These are phyloP conservation scores for Nomada fabriciana DNA, from an alignment of 2,888 invertebrate genomes.

Conservation along the genomic window DNA sequence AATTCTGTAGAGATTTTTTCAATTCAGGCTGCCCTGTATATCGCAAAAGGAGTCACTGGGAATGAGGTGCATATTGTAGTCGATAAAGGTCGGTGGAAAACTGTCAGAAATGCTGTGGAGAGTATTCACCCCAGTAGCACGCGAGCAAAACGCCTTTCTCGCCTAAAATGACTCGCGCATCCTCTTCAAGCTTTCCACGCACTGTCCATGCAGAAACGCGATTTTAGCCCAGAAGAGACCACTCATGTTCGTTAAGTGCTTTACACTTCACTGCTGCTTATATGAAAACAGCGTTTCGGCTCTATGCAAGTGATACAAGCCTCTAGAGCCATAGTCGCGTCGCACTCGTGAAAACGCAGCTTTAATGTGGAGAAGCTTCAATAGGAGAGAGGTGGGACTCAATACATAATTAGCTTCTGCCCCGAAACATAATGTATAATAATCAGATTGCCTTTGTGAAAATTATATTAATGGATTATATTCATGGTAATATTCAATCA, in stretches of 20 bases:
- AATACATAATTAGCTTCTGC: neutral
- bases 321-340: neutral
- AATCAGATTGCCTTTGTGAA: no score
- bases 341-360: neutral
- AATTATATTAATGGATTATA: no score
- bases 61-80: neutral
- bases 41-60: neutral
- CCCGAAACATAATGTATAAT: neutral
- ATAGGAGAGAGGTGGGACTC: neutral
- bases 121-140: neutral
- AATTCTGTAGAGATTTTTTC: no score
- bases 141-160: neutral
- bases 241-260: conserved; percentile 13
- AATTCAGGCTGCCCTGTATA: no score
- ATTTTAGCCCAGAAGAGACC: conserved; percentile 10
- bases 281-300: neutral
- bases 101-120: neutral
- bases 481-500: no score
- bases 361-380: neutral
- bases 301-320: neutral
- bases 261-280: conserved; percentile 10
- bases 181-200: neutral
- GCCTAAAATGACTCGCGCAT: neutral
- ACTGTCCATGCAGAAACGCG: conserved; percentile 11
- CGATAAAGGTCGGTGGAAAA: neutral